Base-by-base conservation (phyloP, 2,888 invertebrate genomes). In the Athetis lepigone region DNA sequence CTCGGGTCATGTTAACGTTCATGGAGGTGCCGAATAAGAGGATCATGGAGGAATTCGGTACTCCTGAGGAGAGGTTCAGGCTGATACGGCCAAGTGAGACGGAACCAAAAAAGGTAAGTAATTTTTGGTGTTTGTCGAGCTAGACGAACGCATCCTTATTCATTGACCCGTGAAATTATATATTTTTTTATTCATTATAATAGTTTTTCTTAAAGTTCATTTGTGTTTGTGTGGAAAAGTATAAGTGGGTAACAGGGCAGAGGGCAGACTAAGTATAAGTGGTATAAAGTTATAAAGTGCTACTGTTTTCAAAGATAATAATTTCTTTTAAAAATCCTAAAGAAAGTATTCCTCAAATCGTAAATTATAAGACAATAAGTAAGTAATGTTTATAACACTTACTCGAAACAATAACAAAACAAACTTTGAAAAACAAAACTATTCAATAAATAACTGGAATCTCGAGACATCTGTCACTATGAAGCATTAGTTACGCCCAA, bases 381-480 rank as follows among this genome's bases (percentile, higher is more conserved):
- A 8, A 7, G 7, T 21, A 16, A 55, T 56, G 37, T 55, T 55
- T 55, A 13, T 33, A 0, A 58, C 19, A 73, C 27, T 27, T 33
- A 50, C 21, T 27, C 11, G 7, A 1, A 23, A 42, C 6, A 61
- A 61, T 25, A 29, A 43, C n/a, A 68, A 71, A 51, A 57, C 16
- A 69, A 57, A 51, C 23, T 43, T 70, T 55, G 21, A 67, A 66
- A 71, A 78, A 81, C 76, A 78, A 81, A 78, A 75, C 79, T 66
- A 81, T 82, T 79, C 69, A 77, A 78, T 73, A 73, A 77, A 83
- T 85, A 83, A 75, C 79, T 75, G 73, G 84, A 85, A 84, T 76
- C 69, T 70, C 78, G 81, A 56, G 75, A 84, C 84, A 88, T 84
- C 79, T 88, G 89, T 91, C 90, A 89, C 84, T 85, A 33, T 33